A percentile compares a stretch with the other conserved stretches of the same genome.
These are phyloP conservation scores for Ctenicera cuprea DNA, from an alignment of 2,888 invertebrate species.

Conservation along the genomic window DNA sequence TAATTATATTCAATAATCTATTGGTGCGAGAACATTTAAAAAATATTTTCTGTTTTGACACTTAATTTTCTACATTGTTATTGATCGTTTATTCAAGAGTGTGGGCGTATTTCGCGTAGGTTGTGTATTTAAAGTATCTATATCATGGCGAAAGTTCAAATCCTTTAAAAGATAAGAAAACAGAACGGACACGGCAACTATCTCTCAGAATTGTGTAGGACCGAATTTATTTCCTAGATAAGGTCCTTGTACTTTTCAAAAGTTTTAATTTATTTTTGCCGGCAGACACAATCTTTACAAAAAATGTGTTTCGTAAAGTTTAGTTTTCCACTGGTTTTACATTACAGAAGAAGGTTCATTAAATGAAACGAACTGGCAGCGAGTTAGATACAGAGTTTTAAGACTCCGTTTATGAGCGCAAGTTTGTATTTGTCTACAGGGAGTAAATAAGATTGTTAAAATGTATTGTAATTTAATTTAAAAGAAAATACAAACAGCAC, in stretches of 20 bases:
- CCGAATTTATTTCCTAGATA: constrained; percentile 25
- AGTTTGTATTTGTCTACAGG: neutral
- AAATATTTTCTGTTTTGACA: too few relatives aligned
- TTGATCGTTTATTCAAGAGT: too few relatives aligned
- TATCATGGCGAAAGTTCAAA: constrained; percentile 14
- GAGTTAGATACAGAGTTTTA: too few relatives aligned
- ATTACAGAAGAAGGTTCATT: too few relatives aligned
- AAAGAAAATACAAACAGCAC: neutral
- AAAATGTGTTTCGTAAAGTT: too few relatives aligned
- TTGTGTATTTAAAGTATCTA: constrained; percentile 3
- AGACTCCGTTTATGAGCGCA: neutral
- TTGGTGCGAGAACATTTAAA: too few relatives aligned
- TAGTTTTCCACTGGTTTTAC: too few relatives aligned
- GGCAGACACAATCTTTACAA: neutral
- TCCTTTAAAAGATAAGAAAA: constrained; percentile 13
- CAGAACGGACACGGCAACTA: neutral
- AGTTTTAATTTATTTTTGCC: constrained; percentile 20
- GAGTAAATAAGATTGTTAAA: too few relatives aligned
- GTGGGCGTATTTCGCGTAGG: neutral
- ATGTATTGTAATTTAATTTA: neutral
- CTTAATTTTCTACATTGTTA: too few relatives aligned
- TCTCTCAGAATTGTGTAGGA: neutral
- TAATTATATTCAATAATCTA: too few relatives aligned
- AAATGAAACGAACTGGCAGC: too few relatives aligned
- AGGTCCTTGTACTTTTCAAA: constrained; percentile 5